Conservation (phyloP, 2,113 vertebrate genomes). For the Brachypteracias leptosomus region DNA sequence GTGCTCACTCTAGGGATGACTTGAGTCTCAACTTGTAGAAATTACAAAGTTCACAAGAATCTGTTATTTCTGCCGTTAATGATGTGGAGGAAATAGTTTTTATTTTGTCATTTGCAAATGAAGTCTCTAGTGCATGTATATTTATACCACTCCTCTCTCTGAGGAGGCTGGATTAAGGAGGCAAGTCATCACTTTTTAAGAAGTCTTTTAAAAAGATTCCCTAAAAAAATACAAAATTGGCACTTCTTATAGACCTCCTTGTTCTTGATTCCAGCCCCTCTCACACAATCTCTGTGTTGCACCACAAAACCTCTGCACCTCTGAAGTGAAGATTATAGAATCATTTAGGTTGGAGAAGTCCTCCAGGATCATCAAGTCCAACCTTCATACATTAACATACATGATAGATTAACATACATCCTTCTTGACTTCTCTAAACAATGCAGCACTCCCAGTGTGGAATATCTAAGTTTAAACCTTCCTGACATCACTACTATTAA, state of each 20-base stretch:
- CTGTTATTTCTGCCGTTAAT: not conserved
- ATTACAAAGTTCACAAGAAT: not conserved
- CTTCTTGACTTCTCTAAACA: not conserved
- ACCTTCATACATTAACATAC: too few relatives aligned
- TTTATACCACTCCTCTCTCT: not conserved
- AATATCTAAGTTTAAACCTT: not conserved
- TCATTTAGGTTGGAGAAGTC: too few relatives aligned
- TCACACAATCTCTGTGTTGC: not conserved
- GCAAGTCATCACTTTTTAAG: not conserved
- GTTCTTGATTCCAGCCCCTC: not conserved
- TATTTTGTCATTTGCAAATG: not conserved
- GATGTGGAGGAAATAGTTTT: not conserved
- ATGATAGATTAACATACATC: accelerated
- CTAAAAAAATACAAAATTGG: not conserved
- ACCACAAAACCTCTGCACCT: not conserved
- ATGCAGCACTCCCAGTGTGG: not conserved
- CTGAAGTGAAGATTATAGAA: not conserved
- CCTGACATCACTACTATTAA: not conserved
- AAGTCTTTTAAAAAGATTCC: not conserved
- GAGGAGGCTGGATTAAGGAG: not conserved
- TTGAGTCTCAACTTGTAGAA: not conserved
- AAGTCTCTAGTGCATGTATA: not conserved
- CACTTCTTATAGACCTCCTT: not conserved
- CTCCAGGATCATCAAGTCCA: too few relatives aligned
- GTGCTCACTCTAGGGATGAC: not conserved